Base-by-base conservation (phyloP, 2,888 invertebrate species). In the Empis stercorea region DNA sequence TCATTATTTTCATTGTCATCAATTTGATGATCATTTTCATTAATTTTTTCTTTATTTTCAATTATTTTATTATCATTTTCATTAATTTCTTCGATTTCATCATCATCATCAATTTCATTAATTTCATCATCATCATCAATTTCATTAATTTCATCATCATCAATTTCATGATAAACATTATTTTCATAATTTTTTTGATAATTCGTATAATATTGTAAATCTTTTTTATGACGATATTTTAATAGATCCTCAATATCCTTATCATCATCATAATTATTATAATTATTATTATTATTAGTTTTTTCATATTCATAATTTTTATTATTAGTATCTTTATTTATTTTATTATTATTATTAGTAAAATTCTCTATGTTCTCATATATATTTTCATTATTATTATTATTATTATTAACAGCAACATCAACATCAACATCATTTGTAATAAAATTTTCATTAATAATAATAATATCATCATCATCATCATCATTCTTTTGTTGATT, bases 171-270 rank as follows among this genome's bases (percentile, higher is more conserved):
- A 20, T 20, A 20, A 20, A 4, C 20, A 20, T 27, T 27, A 27
- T 7, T 27, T 27, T 27, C 23, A 9, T 4, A 9, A 27, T 27
- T 27, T 27, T 27, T 27, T 27, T 27, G 23, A 27, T 27, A 27
- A 7, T 27, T 27, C 2, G 5, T 7, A 27, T 27, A 27, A 27
- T 27, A 27, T 9, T 27, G 23, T 13, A 27, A 14, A 23, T 40
- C 40, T 40, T 40, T 40, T n/a, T 27, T 23, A 40, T 40, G 40
- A 40, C 40, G 40, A 40, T 40, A 40, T 27, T 40, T 40, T 27
- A 40, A 27, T 40, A 40, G 13, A 23, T 44, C 23, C 6, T 17
- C 36, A 44, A 43, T 39, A 47, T 43, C 30, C 10, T 32, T 39
- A 37, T 47, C 30, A 46, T 42, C 30, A 38, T 46, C 36, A 37